Conservation (phyloP, 2,113 vertebrate species). For the Odontophorus gujanensis region DNA sequence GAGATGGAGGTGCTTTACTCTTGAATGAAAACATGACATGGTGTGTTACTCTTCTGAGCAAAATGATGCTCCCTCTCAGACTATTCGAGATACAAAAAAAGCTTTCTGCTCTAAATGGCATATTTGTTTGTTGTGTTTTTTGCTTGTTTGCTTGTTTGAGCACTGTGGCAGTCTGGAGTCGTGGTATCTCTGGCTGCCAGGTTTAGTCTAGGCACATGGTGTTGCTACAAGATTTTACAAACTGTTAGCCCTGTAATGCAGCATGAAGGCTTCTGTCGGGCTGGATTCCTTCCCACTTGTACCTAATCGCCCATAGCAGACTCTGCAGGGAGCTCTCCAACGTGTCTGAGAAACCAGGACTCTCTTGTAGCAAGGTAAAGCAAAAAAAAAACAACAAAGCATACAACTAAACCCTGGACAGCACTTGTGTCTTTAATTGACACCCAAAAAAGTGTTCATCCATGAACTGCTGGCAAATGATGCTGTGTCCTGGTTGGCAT, state of each 20-base stretch:
- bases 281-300: not conserved
- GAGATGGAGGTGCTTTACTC: not conserved
- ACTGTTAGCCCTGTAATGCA: not conserved
- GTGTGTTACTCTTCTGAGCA: not conserved
- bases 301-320: not conserved
- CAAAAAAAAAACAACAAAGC: not conserved
- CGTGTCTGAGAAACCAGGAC: not conserved
- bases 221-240: not conserved
- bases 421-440: not conserved
- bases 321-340: not conserved
- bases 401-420: not conserved
- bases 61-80: not conserved
- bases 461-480: not conserved
- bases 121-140: not conserved
- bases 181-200: not conserved
- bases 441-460: not conserved
- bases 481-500: not conserved
- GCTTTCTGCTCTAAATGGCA: not conserved
- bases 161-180: not conserved
- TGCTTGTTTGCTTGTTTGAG: not conserved
- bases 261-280: not conserved
- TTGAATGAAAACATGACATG: rapidly evolving
- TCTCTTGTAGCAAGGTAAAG: not conserved
- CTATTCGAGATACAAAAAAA: not conserved
- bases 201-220: not conserved